These are phyloP conservation scores for Myotis planiceps DNA, from an alignment of 2,797 vertebrate genomes.

Conservation along the genomic window DNA sequence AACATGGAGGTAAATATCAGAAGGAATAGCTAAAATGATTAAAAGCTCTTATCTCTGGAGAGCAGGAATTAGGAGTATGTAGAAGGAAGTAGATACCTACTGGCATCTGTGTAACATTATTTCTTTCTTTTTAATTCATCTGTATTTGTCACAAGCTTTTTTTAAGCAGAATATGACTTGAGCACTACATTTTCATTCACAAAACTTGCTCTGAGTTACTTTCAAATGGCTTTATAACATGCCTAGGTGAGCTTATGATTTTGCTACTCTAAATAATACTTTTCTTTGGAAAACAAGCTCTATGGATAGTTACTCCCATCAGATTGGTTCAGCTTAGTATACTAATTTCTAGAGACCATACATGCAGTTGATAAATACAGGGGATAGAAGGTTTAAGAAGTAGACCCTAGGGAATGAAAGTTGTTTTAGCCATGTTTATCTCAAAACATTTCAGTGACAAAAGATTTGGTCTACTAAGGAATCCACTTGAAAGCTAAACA, in stretches of 20 bases:
- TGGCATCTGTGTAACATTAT: not conserved
- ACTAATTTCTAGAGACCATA: not conserved
- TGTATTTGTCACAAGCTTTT: not conserved
- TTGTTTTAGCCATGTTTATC: too few relatives aligned
- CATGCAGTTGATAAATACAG: not conserved
- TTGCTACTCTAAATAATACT: not conserved
- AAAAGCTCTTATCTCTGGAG: not conserved
- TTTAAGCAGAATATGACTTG: not conserved
- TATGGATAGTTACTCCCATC: not conserved
- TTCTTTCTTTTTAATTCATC: not conserved
- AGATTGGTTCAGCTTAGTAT: not conserved
- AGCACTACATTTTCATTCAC: not conserved
- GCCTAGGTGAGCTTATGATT: not conserved
- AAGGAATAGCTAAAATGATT: conserved; percentile 8
- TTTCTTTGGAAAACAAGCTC: not conserved
- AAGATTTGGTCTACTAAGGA: too few relatives aligned
- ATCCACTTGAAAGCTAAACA: too few relatives aligned
- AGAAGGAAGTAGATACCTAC: not conserved
- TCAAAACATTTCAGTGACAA: too few relatives aligned
- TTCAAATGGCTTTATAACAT: not conserved
- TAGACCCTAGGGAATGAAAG: not conserved
- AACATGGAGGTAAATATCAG: not conserved
- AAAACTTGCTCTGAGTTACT: not conserved
- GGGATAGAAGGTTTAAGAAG: not conserved
- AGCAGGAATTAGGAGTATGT: not conserved